Evolutionary conservation across 1,140 invertebrate species (phyloP), one percentile per base, ranked within the genome.

Genomic region (Caenorhabditis inopinata): DNA sequence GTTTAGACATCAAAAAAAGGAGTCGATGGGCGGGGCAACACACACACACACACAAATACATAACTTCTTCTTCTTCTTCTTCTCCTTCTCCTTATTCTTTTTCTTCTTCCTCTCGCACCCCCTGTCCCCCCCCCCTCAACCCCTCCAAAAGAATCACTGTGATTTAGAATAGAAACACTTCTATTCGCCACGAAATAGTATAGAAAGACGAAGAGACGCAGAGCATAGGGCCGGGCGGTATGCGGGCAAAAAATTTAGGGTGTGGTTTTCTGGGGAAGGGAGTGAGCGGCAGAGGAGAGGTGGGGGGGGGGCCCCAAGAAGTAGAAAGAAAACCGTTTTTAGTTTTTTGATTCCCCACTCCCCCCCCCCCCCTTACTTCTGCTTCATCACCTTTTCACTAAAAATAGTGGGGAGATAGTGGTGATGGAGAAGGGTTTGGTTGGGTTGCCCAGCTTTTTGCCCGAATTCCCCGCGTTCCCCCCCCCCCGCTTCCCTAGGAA

Each of bases 11-110:
- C 38, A n/a, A 58, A 58, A 53, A 51, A 58, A 58, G 35, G 51
- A 58, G 51, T 58, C 51, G 27, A 58, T 29, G 51, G 51, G 51
- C 51, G n/a, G n/a, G 51, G 51, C 51, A 58, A 68, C 58, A 68
- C 58, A 68, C 38, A 42, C 38, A 42, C 38, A 42, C 6, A 7
- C 38, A 42, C 6, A 5, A 42, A 42, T 42, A 14, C 38, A 42
- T 7, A 42, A 68, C 32, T 38, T 23, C 53, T 62, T 62, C 53
- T 62, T 62, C 49, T 27, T 53, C 49, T 53, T 25, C n/a, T n/a
- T 48, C 47, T 25, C 18, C 6, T 25, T 51, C 18, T 25, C 6
- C 49, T 11, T 9, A 21, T 25, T 21, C 27, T 58, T 58, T n/a
- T 12, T 3, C 51, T 14, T 58, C 51, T 58, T 58, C n/a, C n/a